Percentiles rank a stretch among this genome's conserved stretches.
Conservation (phyloP, 2,888 invertebrate genomes). For the Sycophila texana region DNA sequence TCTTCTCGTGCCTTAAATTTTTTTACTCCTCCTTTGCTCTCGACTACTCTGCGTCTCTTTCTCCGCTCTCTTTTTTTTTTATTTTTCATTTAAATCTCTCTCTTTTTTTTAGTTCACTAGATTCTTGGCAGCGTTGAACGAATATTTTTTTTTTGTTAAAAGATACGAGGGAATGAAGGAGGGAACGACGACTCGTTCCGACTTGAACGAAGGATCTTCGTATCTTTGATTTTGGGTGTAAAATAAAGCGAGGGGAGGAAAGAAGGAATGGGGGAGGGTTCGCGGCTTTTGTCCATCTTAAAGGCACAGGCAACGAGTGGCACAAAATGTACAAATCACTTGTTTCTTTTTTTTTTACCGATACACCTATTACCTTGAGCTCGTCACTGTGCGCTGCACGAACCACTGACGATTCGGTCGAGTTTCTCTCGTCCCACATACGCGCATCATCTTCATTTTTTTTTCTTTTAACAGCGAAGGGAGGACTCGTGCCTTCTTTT, state of each 20-base stretch:
- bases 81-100: constrained; percentile 50
- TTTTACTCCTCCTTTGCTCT: constrained; percentile 2
- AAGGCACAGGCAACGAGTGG: constrained; percentile 72
- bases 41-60: not conserved
- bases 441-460: constrained; percentile 16
- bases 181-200: constrained; percentile 63
- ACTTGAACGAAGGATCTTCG: constrained; percentile 60
- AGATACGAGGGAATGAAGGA: constrained; percentile 51
- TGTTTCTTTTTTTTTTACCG: constrained; percentile 18
- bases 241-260: constrained; percentile 28
- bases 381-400: constrained; percentile 34
- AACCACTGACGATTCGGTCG: constrained; percentile 29
- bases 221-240: constrained; percentile 33
- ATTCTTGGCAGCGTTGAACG: constrained; percentile 70
- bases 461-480: constrained; percentile 43
- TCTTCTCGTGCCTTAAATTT: constrained; percentile 39
- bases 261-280: constrained; percentile 29
- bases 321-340: constrained; percentile 62
- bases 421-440: constrained; percentile 27
- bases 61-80: constrained; percentile 4
- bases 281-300: constrained; percentile 61
- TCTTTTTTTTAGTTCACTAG: constrained; percentile 40
- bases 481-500: not conserved
- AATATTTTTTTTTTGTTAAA: constrained; percentile 57
- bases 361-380: not conserved